These are phyloP conservation scores for Calephelis perditalis DNA, from an alignment of 2,888 invertebrate genomes.

Conservation along the genomic window DNA sequence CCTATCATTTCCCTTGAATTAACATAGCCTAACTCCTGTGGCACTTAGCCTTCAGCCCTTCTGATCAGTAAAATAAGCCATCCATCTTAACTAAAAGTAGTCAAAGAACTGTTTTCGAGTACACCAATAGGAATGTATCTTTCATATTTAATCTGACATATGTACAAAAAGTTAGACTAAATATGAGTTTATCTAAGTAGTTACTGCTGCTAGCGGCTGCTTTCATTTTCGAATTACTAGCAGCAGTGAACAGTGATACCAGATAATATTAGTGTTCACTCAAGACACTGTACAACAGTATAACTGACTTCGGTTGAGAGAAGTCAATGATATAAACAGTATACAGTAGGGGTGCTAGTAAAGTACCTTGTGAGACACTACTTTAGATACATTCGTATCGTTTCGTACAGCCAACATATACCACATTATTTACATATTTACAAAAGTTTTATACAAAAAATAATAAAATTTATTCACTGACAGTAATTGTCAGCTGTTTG, in stretches of 20 bases:
- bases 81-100: not conserved
- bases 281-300: too few relatives aligned
- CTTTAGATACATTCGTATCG: too few relatives aligned
- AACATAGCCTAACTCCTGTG: not conserved
- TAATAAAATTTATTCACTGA: conserved; percentile 76
- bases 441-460: not conserved
- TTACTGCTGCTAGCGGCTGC: too few relatives aligned
- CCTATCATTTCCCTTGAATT: not conserved
- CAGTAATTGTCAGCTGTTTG: conserved; percentile 91
- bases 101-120: not conserved
- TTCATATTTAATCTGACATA: not conserved
- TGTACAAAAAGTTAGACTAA: not conserved
- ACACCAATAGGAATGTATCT: conserved; percentile 3
- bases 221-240: too few relatives aligned
- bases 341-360: too few relatives aligned
- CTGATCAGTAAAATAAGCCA: not conserved
- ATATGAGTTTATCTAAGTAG: not conserved
- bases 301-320: too few relatives aligned
- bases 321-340: too few relatives aligned
- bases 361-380: too few relatives aligned
- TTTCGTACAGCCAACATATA: not conserved
- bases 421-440: conserved; percentile 1
- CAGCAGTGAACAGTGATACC: too few relatives aligned
- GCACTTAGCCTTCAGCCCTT: not conserved
- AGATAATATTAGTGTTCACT: too few relatives aligned